Evolutionary conservation across 2,888 invertebrate genomes (phyloP).

Genomic region (Dryobotodes eremita): DNA sequence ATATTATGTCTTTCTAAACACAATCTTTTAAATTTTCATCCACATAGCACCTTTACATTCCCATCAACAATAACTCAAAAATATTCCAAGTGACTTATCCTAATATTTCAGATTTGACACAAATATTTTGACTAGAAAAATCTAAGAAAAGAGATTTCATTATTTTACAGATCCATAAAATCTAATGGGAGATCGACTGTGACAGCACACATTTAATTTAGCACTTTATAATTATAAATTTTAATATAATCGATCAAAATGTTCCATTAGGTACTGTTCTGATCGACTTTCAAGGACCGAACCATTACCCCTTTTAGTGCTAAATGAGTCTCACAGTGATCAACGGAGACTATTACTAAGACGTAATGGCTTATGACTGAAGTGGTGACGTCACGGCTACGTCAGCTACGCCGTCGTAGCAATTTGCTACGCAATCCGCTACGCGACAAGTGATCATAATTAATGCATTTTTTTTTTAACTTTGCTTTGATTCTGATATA

Average conservation of each 20-base stretch:
- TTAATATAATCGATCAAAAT: not conserved
- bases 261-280: too few species aligned
- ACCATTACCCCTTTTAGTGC: not conserved
- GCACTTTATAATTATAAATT: not conserved
- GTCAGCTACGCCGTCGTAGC: too few species aligned
- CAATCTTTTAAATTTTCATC: slow-evolving; percentile 40
- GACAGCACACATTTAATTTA: not conserved
- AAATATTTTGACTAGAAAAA: slow-evolving; percentile 65
- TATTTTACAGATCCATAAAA: slow-evolving; percentile 64
- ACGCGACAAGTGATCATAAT: too few species aligned
- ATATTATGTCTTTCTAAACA: not conserved
- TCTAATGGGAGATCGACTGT: slow-evolving; percentile 79
- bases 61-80: slow-evolving; percentile 45
- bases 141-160: slow-evolving; percentile 63
- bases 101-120: slow-evolving; percentile 61
- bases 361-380: not conserved
- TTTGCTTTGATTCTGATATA: too few species aligned
- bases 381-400: not conserved
- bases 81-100: slow-evolving; percentile 52
- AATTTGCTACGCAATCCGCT: too few species aligned
- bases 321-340: not conserved
- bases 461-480: too few species aligned
- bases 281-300: not conserved
- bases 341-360: not conserved
- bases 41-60: slow-evolving; percentile 62